phyloP scores from a whole-genome alignment of 2,888 invertebrate species.

The Cetonia aurata region DNA sequence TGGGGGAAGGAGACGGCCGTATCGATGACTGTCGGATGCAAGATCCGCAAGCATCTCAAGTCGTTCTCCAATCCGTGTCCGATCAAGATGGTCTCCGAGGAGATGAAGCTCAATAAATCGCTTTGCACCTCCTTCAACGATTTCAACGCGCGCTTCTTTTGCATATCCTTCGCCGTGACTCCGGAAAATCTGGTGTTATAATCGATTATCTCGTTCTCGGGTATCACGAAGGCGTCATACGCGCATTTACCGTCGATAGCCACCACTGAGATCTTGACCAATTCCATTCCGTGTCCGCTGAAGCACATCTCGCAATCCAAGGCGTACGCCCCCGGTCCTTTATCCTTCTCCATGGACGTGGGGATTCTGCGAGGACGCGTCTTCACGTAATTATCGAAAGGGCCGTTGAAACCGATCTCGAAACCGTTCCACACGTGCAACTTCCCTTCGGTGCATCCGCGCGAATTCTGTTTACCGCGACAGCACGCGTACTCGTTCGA shows the following conservation, averaged over 20 bases:
- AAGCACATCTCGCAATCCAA: conserved; percentile 98
- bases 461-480: conserved; percentile 65
- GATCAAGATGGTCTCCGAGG: conserved; percentile 88
- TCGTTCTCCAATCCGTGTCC: conserved; percentile 98
- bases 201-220: conserved; percentile 87
- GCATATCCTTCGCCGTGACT: conserved; percentile 77
- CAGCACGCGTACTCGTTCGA: conserved; percentile 75
- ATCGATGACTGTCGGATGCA: conserved; percentile 89
- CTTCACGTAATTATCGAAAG: conserved; percentile 76
- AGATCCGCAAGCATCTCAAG: conserved; percentile 84
- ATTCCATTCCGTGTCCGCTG: conserved; percentile 87
- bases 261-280: conserved; percentile 90
- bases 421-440: conserved; percentile 86
- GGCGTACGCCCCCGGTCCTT: conserved; percentile 76
- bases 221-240: conserved; percentile 88
- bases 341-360: conserved; percentile 67
- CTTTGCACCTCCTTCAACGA: conserved; percentile 85
- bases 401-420: conserved; percentile 79
- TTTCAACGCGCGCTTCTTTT: conserved; percentile 69
- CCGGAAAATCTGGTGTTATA: conserved; percentile 97
- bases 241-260: conserved; percentile 79
- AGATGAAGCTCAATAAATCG: conserved; percentile 84
- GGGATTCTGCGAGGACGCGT: conserved; percentile 66
- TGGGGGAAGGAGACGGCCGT: conserved; percentile 93
- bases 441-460: conserved; percentile 76